Evolutionary conservation across 2,888 invertebrate genomes (phyloP), one percentile per base, ranked within the genome.

Genomic region (Caenorhabditis sp.): DNA sequence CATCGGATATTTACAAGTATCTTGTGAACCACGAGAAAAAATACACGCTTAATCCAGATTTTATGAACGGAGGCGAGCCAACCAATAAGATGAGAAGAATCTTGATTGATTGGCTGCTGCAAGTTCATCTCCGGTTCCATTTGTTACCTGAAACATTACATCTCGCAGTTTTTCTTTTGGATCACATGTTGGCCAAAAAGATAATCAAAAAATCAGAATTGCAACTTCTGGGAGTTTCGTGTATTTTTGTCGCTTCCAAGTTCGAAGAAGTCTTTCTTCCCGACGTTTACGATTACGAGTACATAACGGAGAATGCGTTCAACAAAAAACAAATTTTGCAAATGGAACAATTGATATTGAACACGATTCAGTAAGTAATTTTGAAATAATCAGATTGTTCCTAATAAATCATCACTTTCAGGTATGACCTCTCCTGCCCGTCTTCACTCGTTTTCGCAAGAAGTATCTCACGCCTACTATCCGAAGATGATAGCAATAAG

Each of bases 231-330:
- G 79, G 77, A n/a, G 66, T 76, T 54, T 58, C 77, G 10, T 62
- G 91, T 92, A 77, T 92, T 91, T 77, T 94, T 84, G 92, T 96
- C 63, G 95, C 97, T 0, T 92, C 93, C 86, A 97, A 97, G 89
- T 96, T 94, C 86, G 97, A 97, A 89, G 97, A 97, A 90, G 93
- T 95, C 85, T 94, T 93, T 85, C 91, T 93, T 1, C 95, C 96
- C 0, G 93, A 93, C 55, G 91, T 95, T 24, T 90, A 89, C 6
- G 97, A 97, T 89, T 95, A 95, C 89, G 93, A 94, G 17, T 94
- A 93, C 88, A 93, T 97, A 64, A 93, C 95, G 12, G 95, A 95
- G 89, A 92, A 93, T 87, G 92, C 94, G 0, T 97, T 94, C 88
- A 91, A 91, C 3, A 93, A 92, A 83, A 87, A 90, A 43, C 74